Conservation (phyloP, 2,113 vertebrate genomes). For the Phycodurus eques region DNA sequence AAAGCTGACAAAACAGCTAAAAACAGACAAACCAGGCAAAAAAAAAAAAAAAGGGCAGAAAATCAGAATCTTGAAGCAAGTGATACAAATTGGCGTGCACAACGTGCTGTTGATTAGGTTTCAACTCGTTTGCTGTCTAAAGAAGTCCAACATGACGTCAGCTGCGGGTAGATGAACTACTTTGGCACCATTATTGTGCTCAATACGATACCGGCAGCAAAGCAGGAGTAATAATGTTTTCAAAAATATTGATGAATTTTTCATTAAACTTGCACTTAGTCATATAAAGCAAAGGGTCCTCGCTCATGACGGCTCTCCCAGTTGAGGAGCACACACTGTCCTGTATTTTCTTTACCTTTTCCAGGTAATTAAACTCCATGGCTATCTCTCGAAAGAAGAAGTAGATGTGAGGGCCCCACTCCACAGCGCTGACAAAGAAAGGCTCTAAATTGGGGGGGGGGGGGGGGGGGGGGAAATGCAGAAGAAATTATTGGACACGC, state of each 20-base stretch:
- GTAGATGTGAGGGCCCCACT: conserved; percentile 92
- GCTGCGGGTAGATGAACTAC: no score
- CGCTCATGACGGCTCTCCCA: neutral
- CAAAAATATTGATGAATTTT: neutral
- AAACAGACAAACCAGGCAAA: no score
- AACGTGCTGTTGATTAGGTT: no score
- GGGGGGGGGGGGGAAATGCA: conserved; percentile 2
- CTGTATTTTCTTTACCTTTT: conserved; percentile 79
- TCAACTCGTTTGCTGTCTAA: no score
- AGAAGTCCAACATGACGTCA: no score
- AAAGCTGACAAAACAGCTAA: no score
- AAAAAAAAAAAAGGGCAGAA: no score
- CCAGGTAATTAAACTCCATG: conserved; percentile 98
- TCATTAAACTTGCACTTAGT: neutral
- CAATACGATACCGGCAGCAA: no score
- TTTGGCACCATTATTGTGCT: no score
- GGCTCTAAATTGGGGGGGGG: conserved; percentile 75
- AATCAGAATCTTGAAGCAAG: no score
- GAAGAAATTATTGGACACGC: neutral
- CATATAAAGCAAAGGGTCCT: neutral
- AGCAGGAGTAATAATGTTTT: neutral
- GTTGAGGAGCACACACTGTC: neutral
- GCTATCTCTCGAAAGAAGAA: conserved; percentile 98
- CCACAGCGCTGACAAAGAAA: conserved; percentile 89
- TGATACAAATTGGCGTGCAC: no score